Conservation (phyloP, 1,140 invertebrate species). For the Venturia canescens region DNA sequence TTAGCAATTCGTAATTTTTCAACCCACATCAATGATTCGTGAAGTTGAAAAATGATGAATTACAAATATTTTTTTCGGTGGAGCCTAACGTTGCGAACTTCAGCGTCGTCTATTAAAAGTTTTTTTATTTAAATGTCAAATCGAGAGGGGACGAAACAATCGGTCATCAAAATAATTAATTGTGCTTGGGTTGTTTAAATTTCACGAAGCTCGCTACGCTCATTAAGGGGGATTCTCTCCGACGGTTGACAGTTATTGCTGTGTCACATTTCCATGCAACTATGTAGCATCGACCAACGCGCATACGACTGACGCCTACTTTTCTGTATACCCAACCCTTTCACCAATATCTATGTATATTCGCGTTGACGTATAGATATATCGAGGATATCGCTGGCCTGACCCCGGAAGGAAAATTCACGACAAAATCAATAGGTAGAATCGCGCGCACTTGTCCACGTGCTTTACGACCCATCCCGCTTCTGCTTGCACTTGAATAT, state of each 20-base stretch:
- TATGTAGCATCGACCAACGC: neutral
- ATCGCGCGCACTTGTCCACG: slow-evolving; percentile 40
- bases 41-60: too few relatives aligned
- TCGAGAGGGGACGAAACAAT: too few relatives aligned
- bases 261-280: neutral
- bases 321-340: neutral
- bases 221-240: neutral
- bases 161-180: too few relatives aligned
- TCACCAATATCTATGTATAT: neutral
- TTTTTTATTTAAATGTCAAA: too few relatives aligned
- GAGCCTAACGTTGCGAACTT: too few relatives aligned
- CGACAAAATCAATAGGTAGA: slow-evolving; percentile 39
- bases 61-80: too few relatives aligned
- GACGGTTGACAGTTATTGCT: neutral
- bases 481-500: neutral
- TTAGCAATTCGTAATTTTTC: too few relatives aligned
- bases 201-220: neutral
- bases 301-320: slow-evolving; percentile 7
- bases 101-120: too few relatives aligned
- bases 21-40: too few relatives aligned
- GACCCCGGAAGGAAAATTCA: slow-evolving; percentile 27
- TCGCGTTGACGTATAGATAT: neutral
- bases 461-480: slow-evolving; percentile 15
- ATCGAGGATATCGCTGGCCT: slow-evolving; percentile 1
- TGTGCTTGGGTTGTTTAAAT: neutral